phyloP scores from a whole-genome alignment of 2,888 invertebrate species.

The Cheiracanthium punctorium region DNA sequence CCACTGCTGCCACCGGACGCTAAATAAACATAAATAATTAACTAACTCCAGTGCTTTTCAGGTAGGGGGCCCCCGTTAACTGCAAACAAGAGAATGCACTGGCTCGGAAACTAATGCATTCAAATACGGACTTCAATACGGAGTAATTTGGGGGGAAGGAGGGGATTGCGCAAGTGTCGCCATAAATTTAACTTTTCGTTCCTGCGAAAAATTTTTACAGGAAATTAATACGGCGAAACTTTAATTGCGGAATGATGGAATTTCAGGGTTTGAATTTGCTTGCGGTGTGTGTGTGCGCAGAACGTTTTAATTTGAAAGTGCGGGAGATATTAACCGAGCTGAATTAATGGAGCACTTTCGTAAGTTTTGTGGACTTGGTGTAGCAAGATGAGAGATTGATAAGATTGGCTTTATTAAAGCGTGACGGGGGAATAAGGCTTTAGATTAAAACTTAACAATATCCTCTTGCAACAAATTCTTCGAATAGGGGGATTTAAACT shows the following conservation, averaged over 20 bases:
- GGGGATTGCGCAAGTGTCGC: background rate
- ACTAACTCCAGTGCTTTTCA: conserved; percentile 40
- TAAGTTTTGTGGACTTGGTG: conserved; percentile 9
- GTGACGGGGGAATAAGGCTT: background rate
- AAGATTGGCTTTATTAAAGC: conserved; percentile 7
- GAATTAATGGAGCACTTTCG: conserved; percentile 10
- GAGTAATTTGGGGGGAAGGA: background rate
- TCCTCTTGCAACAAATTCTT: background rate
- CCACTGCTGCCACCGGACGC: conserved; percentile 41
- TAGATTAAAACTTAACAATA: background rate
- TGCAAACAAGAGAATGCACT: conserved; percentile 23
- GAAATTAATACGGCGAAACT: conserved; percentile 7
- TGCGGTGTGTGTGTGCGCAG: background rate
- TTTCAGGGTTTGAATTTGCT: background rate
- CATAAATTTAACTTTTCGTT: conserved; percentile 2
- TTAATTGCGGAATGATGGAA: conserved; percentile 10
- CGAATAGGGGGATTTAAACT: background rate
- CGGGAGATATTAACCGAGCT: background rate
- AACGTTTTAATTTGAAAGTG: background rate
- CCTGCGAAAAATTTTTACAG: background rate
- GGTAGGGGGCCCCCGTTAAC: conserved; percentile 24
- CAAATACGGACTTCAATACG: conserved; percentile 6
- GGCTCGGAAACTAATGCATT: conserved; percentile 20
- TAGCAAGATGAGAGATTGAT: conserved; percentile 12
- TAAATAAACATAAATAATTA: conserved; percentile 66